Conservation (phyloP, 2,888 invertebrate genomes). For the Thymelicus acteon region DNA sequence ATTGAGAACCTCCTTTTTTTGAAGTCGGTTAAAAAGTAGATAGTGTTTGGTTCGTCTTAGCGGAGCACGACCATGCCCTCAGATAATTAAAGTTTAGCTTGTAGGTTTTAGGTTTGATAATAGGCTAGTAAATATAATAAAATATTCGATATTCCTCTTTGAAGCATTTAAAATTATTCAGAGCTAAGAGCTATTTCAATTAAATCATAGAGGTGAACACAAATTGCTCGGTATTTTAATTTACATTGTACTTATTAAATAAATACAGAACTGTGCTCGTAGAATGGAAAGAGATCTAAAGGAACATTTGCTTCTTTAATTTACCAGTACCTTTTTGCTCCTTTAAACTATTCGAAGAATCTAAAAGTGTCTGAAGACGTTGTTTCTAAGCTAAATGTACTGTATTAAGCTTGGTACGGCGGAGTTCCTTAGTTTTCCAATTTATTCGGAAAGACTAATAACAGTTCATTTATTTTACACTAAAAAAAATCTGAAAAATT, state of each 20-base stretch:
- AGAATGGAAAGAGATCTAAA: conserved; percentile 6
- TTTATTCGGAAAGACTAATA: background rate
- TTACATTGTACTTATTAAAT: conserved; percentile 2
- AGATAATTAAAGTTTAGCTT: too few relatives aligned
- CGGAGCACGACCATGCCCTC: too few relatives aligned
- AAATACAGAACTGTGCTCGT: background rate
- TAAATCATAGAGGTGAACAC: background rate
- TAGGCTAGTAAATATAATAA: too few relatives aligned
- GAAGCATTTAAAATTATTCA: background rate
- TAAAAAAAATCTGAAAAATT: too few relatives aligned
- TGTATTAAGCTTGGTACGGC: background rate
- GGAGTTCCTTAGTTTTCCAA: background rate
- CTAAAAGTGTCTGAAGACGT: background rate
- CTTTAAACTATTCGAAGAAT: background rate
- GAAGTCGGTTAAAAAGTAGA: too few relatives aligned
- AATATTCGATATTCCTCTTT: too few relatives aligned
- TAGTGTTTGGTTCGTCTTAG: too few relatives aligned
- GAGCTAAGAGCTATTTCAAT: background rate
- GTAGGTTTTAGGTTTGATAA: too few relatives aligned
- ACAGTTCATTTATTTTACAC: too few relatives aligned
- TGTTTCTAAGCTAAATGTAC: background rate
- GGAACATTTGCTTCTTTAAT: conserved; percentile 1
- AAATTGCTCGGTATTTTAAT: conserved; percentile 13
- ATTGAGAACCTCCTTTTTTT: too few relatives aligned
- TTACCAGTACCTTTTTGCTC: background rate